These are phyloP conservation scores for Eretmocerus hayati DNA, from an alignment of 2,888 invertebrate species.

Conservation along the genomic window DNA sequence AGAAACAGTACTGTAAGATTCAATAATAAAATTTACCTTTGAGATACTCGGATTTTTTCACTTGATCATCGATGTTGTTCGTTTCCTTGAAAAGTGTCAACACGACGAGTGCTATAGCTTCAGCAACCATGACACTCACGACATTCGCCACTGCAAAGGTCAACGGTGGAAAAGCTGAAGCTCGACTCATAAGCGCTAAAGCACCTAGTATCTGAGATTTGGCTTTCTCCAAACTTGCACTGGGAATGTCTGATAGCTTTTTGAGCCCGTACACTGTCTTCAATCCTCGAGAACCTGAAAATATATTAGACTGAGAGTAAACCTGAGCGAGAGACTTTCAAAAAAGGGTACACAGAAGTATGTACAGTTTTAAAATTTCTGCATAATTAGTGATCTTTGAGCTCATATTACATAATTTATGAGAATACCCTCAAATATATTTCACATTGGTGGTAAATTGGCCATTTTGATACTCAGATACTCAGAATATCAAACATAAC, in stretches of 20 bases:
- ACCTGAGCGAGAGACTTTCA: too few species aligned
- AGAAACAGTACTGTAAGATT: too few species aligned
- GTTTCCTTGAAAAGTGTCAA: conserved; percentile 14
- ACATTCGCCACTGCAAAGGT: conserved; percentile 16
- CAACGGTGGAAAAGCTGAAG: conserved; percentile 17
- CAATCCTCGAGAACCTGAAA: conserved; percentile 9
- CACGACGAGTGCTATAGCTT: conserved; percentile 10
- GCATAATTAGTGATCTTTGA: too few species aligned
- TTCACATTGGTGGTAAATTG: too few species aligned
- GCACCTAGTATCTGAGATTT: conserved; percentile 13
- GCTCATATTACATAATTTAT: too few species aligned
- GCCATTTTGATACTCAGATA: too few species aligned
- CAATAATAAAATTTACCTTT: conserved; percentile 8
- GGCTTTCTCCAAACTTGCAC: conserved; percentile 3
- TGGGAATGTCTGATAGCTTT: conserved; percentile 3
- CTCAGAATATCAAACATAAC: too few species aligned
- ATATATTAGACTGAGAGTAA: too few species aligned
- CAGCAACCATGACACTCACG: conserved; percentile 13
- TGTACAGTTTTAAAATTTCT: too few species aligned
- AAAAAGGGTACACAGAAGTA: too few species aligned
- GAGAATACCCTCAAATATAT: too few species aligned
- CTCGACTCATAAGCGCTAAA: conserved; percentile 6
- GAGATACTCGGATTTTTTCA: conserved; percentile 13
- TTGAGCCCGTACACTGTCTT: conserved; percentile 15
- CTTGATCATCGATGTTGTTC: conserved; percentile 15